Evolutionary conservation across 1,140 invertebrate species (phyloP).

Genomic region (Camponotus vicinus): DNA sequence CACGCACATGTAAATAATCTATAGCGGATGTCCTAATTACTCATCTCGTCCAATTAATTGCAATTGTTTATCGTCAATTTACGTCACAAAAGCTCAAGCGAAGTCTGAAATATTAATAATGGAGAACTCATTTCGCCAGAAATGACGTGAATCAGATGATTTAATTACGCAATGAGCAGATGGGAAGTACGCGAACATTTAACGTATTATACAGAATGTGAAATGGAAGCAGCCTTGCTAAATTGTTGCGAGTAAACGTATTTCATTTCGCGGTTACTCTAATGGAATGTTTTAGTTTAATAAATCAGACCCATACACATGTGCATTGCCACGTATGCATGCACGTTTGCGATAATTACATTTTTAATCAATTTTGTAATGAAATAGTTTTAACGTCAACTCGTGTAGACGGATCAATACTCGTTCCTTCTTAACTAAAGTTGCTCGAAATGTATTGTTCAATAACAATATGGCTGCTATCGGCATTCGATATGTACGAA

Average conservation of each 20-base stretch:
- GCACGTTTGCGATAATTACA: not conserved
- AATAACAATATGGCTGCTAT: constrained; percentile 29
- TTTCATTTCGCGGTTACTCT: not conserved
- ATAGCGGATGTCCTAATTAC: not conserved
- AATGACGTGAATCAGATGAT: constrained; percentile 37
- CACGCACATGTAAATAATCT: not conserved
- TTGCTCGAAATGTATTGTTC: constrained; percentile 1
- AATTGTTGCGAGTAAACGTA: not conserved
- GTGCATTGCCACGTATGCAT: no score
- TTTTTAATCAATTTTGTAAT: not conserved
- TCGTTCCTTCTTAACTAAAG: not conserved
- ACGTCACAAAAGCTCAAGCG: constrained; percentile 17
- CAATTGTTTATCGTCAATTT: constrained; percentile 2
- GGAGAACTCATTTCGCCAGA: not conserved
- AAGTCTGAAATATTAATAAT: constrained; percentile 22
- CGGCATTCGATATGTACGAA: constrained; percentile 15
- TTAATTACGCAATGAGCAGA: constrained; percentile 27
- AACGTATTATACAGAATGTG: not conserved
- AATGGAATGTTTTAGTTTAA: not conserved
- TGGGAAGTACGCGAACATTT: constrained; percentile 18
- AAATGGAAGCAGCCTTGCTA: not conserved
- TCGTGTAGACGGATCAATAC: not conserved
- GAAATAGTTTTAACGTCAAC: not conserved
- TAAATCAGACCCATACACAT: not conserved
- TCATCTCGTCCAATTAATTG: not conserved